phyloP scores from a whole-genome alignment of 2,113 vertebrate genomes.

The Dipodomys stephensi region DNA sequence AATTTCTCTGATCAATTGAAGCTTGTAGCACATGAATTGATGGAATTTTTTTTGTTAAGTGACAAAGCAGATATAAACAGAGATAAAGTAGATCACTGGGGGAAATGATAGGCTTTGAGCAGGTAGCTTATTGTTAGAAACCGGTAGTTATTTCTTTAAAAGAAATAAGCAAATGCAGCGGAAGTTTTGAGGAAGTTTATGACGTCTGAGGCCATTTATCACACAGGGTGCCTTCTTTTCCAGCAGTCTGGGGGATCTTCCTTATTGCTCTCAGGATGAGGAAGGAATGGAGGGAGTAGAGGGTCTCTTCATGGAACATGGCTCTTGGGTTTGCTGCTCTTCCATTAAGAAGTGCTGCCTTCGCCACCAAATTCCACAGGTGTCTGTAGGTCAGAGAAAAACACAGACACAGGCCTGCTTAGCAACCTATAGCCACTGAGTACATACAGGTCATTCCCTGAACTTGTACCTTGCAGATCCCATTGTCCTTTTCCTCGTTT shows the following conservation, averaged over 20 bases:
- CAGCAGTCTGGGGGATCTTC: background rate
- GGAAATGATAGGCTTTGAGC: too few species aligned
- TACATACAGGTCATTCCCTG: background rate
- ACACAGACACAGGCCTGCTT: background rate
- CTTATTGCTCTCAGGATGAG: background rate
- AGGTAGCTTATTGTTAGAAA: background rate
- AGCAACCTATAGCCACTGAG: background rate
- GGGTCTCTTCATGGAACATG: background rate
- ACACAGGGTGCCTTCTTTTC: background rate
- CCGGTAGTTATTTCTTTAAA: background rate
- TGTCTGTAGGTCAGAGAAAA: background rate
- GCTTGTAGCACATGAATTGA: slow-evolving; percentile 28
- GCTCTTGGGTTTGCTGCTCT: background rate
- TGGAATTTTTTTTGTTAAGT: background rate
- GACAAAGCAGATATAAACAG: too few species aligned
- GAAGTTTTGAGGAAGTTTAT: background rate
- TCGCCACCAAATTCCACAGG: background rate
- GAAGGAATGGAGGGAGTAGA: too few species aligned
- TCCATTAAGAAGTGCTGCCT: background rate
- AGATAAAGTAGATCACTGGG: too few species aligned
- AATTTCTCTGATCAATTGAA: slow-evolving; percentile 27
- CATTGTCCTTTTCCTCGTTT: slow-evolving; percentile 1
- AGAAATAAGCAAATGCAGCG: background rate
- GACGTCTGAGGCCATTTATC: background rate
- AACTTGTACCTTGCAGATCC: background rate